Conservation (phyloP, 2,797 vertebrate species). For the Eulemur coronatus region DNA sequence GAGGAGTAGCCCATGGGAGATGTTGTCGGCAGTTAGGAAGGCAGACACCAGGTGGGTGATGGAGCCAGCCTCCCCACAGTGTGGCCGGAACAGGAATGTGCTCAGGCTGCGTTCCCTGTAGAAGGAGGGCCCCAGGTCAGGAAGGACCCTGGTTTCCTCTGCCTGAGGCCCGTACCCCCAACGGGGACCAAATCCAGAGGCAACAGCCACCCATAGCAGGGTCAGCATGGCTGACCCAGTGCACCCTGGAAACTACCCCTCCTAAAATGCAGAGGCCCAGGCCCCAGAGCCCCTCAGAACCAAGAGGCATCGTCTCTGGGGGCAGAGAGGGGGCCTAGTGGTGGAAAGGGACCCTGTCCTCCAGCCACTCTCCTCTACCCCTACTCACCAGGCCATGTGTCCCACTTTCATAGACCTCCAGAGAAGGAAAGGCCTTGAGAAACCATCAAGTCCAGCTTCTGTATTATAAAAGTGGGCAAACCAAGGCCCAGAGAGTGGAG, state of each 20-base stretch:
- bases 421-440: neutral
- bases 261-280: neutral
- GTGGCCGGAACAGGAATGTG: constrained; percentile 96
- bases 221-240: neutral
- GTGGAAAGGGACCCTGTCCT: neutral
- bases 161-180: neutral
- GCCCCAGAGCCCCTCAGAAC: neutral
- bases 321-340: neutral
- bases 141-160: neutral
- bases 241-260: neutral
- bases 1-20: constrained; percentile 96
- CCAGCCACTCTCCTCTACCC: too few species aligned
- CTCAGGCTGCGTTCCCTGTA: constrained; percentile 93
- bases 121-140: neutral
- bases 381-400: neutral
- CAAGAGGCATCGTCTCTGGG: neutral
- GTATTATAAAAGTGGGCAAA: neutral
- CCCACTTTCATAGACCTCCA: neutral
- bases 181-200: neutral
- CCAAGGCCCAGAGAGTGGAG: neutral
- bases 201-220: neutral
- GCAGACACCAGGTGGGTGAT: constrained; percentile 97
- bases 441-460: neutral
- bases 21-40: constrained; percentile 97
- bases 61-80: constrained; percentile 98